phyloP scores from a whole-genome alignment of 2,888 invertebrate species.

The Conops quadrifasciatus region DNA sequence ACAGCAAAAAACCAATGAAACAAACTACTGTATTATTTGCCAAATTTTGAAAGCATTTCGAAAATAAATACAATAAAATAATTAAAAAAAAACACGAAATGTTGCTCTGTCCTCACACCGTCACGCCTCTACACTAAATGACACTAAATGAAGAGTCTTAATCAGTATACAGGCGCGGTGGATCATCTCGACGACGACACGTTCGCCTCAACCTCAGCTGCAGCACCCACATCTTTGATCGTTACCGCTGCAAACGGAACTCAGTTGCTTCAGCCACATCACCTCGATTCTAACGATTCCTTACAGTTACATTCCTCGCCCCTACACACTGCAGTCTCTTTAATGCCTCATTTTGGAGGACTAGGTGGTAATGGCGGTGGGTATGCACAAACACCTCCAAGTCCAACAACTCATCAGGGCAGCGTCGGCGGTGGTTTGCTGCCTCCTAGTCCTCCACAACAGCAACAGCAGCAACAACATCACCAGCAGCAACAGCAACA shows the following conservation, averaged over 20 bases:
- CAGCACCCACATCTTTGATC: constrained; percentile 26
- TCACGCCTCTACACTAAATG: constrained; percentile 8
- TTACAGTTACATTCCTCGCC: constrained; percentile 41
- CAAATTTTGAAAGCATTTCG: constrained; percentile 29
- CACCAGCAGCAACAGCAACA: constrained; percentile 54
- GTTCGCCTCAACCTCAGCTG: constrained; percentile 28
- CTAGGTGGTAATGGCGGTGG: constrained; percentile 59
- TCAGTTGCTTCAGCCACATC: constrained; percentile 37
- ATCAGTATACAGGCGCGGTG: constrained; percentile 49
- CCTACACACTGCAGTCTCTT: constrained; percentile 26
- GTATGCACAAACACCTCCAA: constrained; percentile 83
- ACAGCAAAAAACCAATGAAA: constrained; percentile 39
- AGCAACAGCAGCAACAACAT: constrained; percentile 53
- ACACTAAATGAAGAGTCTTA: constrained; percentile 46
- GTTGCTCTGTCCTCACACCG: constrained; percentile 13
- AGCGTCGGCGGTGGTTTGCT: constrained; percentile 51
- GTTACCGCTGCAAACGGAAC: constrained; percentile 36
- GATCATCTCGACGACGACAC: constrained; percentile 42
- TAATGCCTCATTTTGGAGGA: constrained; percentile 66
- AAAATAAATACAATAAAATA: constrained; percentile 10
- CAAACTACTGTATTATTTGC: constrained; percentile 32
- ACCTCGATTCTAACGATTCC: constrained; percentile 47
- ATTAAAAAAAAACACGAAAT: constrained; percentile 34
- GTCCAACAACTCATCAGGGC: constrained; percentile 75
- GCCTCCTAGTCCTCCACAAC: constrained; percentile 50